Conservation (phyloP, 2,113 vertebrate species). For the Dromas ardeola region DNA sequence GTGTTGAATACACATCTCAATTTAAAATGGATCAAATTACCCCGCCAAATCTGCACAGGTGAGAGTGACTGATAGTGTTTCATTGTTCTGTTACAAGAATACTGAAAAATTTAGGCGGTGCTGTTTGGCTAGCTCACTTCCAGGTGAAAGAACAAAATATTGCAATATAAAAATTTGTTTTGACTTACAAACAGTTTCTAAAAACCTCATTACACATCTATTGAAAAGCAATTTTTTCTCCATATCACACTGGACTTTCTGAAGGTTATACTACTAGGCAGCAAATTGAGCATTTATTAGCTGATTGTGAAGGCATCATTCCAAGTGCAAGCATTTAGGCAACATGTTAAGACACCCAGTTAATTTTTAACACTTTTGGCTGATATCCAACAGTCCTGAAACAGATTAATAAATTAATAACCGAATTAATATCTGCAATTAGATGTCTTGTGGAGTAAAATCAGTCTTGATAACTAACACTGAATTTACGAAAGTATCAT, state of each 20-base stretch:
- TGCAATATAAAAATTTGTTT: neutral
- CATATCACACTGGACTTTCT: neutral
- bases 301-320: slow-evolving; percentile 31
- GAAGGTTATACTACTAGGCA: slow-evolving; percentile 19
- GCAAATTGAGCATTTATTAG: slow-evolving; percentile 55
- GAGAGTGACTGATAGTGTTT: neutral
- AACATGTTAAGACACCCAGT: neutral
- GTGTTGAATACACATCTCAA: neutral
- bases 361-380: slow-evolving; percentile 25
- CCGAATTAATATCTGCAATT: neutral
- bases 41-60: neutral
- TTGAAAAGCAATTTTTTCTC: slow-evolving; percentile 58
- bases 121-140: neutral
- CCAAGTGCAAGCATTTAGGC: neutral
- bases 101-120: neutral
- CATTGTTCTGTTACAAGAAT: neutral
- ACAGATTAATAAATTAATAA: neutral
- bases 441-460: neutral
- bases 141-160: neutral
- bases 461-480: neutral
- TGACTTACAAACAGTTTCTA: neutral
- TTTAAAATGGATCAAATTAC: slow-evolving; percentile 17
- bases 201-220: slow-evolving; percentile 28
- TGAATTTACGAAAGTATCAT: neutral
- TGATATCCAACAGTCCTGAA: slow-evolving; percentile 4